Evolutionary conservation across 2,113 vertebrate genomes (phyloP).

Genomic region (Zapornia atra): DNA sequence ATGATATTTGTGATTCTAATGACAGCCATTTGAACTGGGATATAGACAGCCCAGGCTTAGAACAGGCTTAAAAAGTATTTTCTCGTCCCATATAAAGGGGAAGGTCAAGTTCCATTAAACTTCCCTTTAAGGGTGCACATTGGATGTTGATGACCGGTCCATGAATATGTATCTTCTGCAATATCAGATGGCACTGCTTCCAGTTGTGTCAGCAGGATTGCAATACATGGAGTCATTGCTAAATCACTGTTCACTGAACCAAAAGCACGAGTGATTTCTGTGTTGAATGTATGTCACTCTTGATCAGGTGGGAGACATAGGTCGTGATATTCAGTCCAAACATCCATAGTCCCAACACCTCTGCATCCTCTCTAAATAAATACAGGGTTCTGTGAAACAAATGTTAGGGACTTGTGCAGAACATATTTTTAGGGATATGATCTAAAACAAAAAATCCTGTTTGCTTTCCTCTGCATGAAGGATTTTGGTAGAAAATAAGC

Average conservation of each 20-base stretch:
- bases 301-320: not conserved
- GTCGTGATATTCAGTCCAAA: not conserved
- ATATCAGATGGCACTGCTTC: not conserved
- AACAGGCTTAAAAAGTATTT: not conserved
- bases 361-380: not conserved
- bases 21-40: not conserved
- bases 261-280: not conserved
- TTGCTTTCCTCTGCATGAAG: not conserved
- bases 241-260: not conserved
- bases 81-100: not conserved
- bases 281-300: not conserved
- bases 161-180: not conserved
- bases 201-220: not conserved
- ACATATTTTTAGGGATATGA: not conserved
- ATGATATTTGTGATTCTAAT: not conserved
- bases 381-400: not conserved
- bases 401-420: not conserved
- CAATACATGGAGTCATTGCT: not conserved
- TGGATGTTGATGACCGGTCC: not conserved
- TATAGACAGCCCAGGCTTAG: not conserved
- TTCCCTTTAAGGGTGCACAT: not conserved
- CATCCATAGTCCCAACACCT: not conserved
- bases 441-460: not conserved
- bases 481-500: not conserved
- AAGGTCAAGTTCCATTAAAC: not conserved